Conservation (phyloP, 2,888 invertebrate genomes). For the Scaptomyza reducta region DNA sequence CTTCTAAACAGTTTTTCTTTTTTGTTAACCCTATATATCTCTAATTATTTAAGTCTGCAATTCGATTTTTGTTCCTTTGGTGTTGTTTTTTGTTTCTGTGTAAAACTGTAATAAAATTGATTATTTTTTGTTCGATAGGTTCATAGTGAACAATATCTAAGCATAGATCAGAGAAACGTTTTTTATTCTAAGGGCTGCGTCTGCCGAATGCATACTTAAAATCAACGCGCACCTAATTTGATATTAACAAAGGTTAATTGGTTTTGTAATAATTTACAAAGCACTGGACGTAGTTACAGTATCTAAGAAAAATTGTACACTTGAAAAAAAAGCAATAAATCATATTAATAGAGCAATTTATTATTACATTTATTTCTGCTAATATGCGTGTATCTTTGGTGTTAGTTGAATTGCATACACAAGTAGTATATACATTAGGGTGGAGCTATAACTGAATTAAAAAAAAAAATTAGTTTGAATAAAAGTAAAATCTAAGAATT, state of each 20-base stretch:
- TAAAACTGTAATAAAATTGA: constrained; percentile 79
- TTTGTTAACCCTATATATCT: constrained; percentile 4
- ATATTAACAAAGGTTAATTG: background rate
- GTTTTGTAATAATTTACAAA: background rate
- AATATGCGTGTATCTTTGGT: constrained; percentile 73
- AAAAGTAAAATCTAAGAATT: background rate
- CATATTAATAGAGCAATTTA: constrained; percentile 43
- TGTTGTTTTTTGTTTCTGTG: constrained; percentile 39
- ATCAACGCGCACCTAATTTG: background rate
- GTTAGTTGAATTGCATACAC: constrained; percentile 49
- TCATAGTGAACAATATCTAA: background rate
- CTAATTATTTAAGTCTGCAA: background rate
- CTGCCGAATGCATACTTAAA: background rate
- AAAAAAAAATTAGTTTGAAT: background rate
- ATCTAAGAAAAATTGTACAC: background rate
- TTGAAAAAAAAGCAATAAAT: background rate
- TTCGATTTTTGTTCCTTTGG: constrained; percentile 17
- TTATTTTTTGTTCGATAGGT: constrained; percentile 76
- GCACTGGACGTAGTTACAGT: background rate
- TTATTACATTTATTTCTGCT: constrained; percentile 71
- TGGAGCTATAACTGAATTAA: background rate
- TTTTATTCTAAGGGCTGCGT: background rate
- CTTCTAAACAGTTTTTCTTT: constrained; percentile 12
- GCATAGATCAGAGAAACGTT: background rate
- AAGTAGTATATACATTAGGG: background rate